Base-by-base conservation (phyloP, 2,888 invertebrate genomes). In the Ommatoiulus sabulosus region DNA sequence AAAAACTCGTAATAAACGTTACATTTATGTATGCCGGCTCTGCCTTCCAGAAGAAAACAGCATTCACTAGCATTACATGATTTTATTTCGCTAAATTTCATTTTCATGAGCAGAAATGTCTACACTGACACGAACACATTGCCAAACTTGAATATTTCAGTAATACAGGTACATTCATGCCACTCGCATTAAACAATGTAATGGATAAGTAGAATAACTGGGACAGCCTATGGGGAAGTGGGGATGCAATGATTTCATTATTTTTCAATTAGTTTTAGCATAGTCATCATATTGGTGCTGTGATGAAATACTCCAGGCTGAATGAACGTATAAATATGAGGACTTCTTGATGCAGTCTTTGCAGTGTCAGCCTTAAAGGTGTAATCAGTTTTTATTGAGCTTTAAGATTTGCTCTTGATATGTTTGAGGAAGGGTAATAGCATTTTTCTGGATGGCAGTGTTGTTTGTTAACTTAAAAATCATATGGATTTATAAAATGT, bases 11-110 rank as follows among this genome's bases (percentile, higher is more conserved):
- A 44, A 44, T 86, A 44, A 86, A 86, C 35, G 20, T 44, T 46
- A 86, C 48, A 35, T 86, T 46, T 3, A 86, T 10, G 86, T 86
- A 12, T 86, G 46, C 86, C 46, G 24, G 48, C 86, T 24, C 48
- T 86, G 48, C 48, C 86, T 86, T 86, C 46, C 86, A 86, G 80
- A 80, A 80, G 80, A 80, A 80, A 80, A 80, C 80, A 24, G 35
- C 72, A 24, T 80, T 80, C 35, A 5, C 5, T 3, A 7, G n/a
- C 57, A 57, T 5, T 12, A 4, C 57, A n/a, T n/a, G 35, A 43
- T 80, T 80, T 80, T 15, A 15, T 35, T 80, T 80, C 35, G 24
- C n/a, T 72, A 7, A n/a, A 24, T 80, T 80, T 35, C 15, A 24
- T 80, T 80, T 15, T 24, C 24, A 5, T 24, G 72, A 80, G 35